A percentile compares a stretch with the other conserved stretches of the same genome.
Conservation (phyloP, 64 coral and sea anemone species). For the Montipora capricornis region DNA sequence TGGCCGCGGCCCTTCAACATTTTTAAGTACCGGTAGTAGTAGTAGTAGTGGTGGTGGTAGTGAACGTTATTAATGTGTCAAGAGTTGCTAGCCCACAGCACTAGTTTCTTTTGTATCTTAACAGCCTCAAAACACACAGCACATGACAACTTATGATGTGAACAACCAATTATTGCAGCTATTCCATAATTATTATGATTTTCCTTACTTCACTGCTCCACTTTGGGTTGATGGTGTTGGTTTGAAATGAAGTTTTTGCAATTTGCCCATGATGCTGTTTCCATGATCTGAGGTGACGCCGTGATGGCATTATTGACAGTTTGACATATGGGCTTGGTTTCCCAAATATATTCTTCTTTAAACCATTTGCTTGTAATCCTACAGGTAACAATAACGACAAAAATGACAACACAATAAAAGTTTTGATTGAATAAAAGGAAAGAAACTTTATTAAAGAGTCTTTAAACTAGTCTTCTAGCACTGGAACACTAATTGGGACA, state of each 20-base stretch:
- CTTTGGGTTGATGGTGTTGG: slow-evolving; percentile 85
- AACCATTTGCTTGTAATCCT: slow-evolving; percentile 85
- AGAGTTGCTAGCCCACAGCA: no score
- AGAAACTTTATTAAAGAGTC: no score
- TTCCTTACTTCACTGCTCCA: slow-evolving; percentile 92
- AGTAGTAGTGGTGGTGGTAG: no score
- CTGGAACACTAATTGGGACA: no score
- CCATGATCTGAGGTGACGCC: slow-evolving; percentile 90
- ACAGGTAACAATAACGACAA: neutral
- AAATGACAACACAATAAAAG: neutral
- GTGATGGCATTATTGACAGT: slow-evolving; percentile 85
- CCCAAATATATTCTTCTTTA: slow-evolving; percentile 97
- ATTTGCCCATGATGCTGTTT: slow-evolving; percentile 97
- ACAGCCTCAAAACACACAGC: no score
- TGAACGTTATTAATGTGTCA: no score
- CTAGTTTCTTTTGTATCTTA: no score
- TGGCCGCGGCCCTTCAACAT: no score
- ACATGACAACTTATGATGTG: neutral
- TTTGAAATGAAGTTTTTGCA: slow-evolving; percentile 92
- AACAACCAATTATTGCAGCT: neutral
- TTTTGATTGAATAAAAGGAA: neutral
- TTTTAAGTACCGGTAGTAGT: no score
- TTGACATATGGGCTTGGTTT: slow-evolving; percentile 97
- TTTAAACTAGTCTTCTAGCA: no score
- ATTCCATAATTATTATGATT: neutral